Evolutionary conservation across 1,140 invertebrate genomes (phyloP), one percentile per base, ranked within the genome.

Genomic region (Geopemphigus sp.): DNA sequence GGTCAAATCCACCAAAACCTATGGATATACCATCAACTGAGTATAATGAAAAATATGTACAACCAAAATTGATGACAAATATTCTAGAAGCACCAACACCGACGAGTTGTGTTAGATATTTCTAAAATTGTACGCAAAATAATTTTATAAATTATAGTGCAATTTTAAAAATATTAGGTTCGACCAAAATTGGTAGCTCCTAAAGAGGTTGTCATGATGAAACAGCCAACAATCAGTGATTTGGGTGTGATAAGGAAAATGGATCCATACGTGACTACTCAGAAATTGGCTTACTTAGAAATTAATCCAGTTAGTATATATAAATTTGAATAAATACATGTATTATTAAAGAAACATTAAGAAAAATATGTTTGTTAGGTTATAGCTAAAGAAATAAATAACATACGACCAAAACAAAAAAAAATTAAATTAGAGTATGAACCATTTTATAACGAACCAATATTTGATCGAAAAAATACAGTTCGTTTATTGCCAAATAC

Each of bases 221-320:
- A 63, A 50, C 61, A 5, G 1, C 57, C 45, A 61, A 78, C 50
- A 78, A 26, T 59, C 8, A 78, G 56, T 47, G 56, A 78, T 26
- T 19, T 19, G 1, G 57, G 54, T 50, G n/a, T 47, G 29, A 29
- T 78, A 29, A 57, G 32, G 50, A 61, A 61, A 78, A 12, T 78
- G 22, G 74, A 61, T 10, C 74, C 74, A 26, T 78, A 78, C n/a
- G 22, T 26, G 8, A 78, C 32, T 50, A 78, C 57, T 47, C 57
- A 63, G n/a, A 78, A 78, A 50, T 78, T 78, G 24, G 56, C 45
- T n/a, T 63, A 57, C 45, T 45, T 22, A 3, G n/a, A 76, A 22
- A 57, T 76, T 45, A 76, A 76, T 76, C 54, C 29, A 76, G 72
- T 76, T 39, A 74, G 54, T 74, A 15, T n/a, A n/a, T n/a, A 1